These are phyloP conservation scores for Camptogramma bilineatum DNA, from an alignment of 2,888 invertebrate species.

Conservation along the genomic window DNA sequence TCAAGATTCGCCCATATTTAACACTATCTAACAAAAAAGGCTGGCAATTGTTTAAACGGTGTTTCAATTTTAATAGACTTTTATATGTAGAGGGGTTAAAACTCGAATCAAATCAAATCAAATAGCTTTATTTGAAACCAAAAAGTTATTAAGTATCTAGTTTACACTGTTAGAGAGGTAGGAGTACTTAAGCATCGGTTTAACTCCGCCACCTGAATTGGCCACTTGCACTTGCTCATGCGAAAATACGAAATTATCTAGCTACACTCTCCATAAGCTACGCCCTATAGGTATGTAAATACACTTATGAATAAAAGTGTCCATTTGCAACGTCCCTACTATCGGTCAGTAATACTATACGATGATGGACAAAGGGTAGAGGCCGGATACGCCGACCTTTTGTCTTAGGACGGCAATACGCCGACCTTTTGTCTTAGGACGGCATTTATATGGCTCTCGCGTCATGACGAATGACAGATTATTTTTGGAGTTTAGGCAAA, in stretches of 20 bases:
- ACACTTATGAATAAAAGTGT: constrained; percentile 47
- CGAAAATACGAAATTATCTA: background rate
- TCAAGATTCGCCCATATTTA: too few species aligned
- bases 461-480: constrained; percentile 10
- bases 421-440: constrained; percentile 39
- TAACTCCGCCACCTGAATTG: too few species aligned
- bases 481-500: background rate
- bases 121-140: too few species aligned
- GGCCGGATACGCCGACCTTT: constrained; percentile 32
- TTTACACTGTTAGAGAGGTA: too few species aligned
- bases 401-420: constrained; percentile 32
- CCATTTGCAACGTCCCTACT: constrained; percentile 41
- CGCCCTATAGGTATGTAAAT: constrained; percentile 43
- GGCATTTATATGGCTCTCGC: constrained; percentile 21
- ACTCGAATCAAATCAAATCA: too few species aligned
- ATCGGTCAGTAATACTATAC: constrained; percentile 37
- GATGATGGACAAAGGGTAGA: constrained; percentile 43
- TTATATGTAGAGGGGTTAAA: too few species aligned
- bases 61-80: too few species aligned
- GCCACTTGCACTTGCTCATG: too few species aligned
- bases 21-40: too few species aligned
- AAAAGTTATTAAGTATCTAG: too few species aligned
- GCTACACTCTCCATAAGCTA: constrained; percentile 2
- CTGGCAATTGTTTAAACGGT: too few species aligned
- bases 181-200: too few species aligned